Base-by-base conservation (phyloP, 2,113 vertebrate genomes). In the Variabilichromis moorii region DNA sequence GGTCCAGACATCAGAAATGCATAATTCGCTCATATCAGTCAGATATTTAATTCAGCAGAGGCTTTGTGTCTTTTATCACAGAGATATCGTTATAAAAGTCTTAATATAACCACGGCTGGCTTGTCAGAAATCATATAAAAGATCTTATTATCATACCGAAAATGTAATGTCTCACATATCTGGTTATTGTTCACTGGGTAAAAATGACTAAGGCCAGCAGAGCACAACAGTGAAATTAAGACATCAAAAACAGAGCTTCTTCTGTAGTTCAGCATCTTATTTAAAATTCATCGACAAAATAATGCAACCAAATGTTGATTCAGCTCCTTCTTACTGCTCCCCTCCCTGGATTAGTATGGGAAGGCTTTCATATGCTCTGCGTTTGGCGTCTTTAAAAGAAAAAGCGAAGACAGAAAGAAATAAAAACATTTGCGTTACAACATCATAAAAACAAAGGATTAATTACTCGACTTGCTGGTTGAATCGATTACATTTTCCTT, bases 221-320 rank as follows among this genome's bases (percentile, higher is more conserved):
- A 87, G 63, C 35, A 80, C 71, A 79, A 24, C 53, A 79, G 55
- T 85, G 14, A 86, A 91, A 94, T 85, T 19, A 71, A 88, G 80
- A 55, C 73, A 57, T 90, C 71, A 89, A 79, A 83, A 87, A 63
- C 53, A 24, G 21, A 87, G 24, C 51, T 26, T 80, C 57, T 13
- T 87, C 50, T 83, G 79, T 83, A 85, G 82, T 86, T 85, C 24
- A 71, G 71, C 51, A 13, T 84, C 76, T 19, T 9, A 50, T 87
- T 87, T 85, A 85, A 88, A 85, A 80, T 86, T n/a, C n/a, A 53
- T 76, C 7, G 1, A 71, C 61, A 76, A 54, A 50, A 28, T 19
- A 78, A 31, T 12, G 42, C 71, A 76, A 31, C 4, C 81, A 84
- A 86, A 88, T 84, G 83, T 86, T 81, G 76, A 88, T 86, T 90